Percentiles rank a stretch among this genome's conserved stretches.
Conservation (phyloP, 2,113 vertebrate species). For the Sceloporus tristichus region DNA sequence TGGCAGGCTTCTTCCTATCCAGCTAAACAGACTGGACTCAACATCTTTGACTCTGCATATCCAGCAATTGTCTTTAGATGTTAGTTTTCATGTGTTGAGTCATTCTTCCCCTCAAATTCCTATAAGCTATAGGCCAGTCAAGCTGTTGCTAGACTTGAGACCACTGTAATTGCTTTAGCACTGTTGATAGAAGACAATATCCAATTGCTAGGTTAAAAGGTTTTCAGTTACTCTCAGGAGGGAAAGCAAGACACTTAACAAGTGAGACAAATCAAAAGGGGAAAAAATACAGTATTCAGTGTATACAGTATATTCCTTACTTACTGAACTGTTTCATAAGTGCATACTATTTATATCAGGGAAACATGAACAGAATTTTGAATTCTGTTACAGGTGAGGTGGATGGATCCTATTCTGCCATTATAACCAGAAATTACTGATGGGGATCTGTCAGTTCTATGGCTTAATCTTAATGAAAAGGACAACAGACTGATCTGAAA, state of each 20-base stretch:
- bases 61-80: constrained; percentile 29
- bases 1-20: background rate
- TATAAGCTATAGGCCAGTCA: background rate
- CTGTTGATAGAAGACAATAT: accelerated
- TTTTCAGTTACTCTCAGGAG: background rate
- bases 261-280: constrained; percentile 2
- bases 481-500: too few relatives aligned
- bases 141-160: background rate
- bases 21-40: background rate
- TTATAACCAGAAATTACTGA: too few relatives aligned
- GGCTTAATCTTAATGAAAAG: too few relatives aligned
- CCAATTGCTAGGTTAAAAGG: background rate
- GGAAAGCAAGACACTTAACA: background rate
- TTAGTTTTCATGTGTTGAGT: background rate
- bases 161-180: background rate
- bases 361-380: background rate
- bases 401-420: too few relatives aligned
- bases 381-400: background rate
- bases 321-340: background rate
- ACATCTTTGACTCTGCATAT: background rate
- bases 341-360: too few relatives aligned
- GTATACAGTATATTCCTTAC: background rate
- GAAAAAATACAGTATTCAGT: constrained; percentile 3
- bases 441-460: too few relatives aligned
- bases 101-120: constrained; percentile 25